Conservation (phyloP, 2,888 invertebrate genomes). For the Drosophila subquinaria region DNA sequence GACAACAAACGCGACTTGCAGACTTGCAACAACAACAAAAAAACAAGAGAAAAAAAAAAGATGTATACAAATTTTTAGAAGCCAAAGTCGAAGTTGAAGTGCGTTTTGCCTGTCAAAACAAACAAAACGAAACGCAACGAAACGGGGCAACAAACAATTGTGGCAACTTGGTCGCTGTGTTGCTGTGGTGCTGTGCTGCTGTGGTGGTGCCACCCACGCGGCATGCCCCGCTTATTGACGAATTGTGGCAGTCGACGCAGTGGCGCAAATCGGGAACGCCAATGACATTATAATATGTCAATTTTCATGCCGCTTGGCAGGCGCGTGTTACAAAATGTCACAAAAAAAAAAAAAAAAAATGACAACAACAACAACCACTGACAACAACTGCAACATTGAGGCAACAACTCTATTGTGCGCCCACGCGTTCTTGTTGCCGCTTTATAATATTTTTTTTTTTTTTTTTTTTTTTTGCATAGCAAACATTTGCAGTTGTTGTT, state of each 20-base stretch:
- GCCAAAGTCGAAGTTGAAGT: conserved; percentile 47
- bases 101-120: conserved; percentile 62
- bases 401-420: conserved; percentile 77
- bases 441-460: background rate
- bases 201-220: conserved; percentile 48
- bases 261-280: conserved; percentile 78
- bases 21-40: background rate
- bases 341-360: conserved; percentile 61
- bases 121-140: conserved; percentile 43
- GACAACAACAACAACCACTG: conserved; percentile 43
- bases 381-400: conserved; percentile 39
- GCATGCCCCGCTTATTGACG: conserved; percentile 56
- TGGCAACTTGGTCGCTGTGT: conserved; percentile 13
- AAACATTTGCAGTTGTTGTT: conserved; percentile 31
- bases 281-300: conserved; percentile 82
- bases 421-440: conserved; percentile 67
- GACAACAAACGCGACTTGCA: conserved; percentile 27
- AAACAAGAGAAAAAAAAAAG: background rate
- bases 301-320: conserved; percentile 81
- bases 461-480: background rate
- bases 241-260: conserved; percentile 71
- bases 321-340: conserved; percentile 79
- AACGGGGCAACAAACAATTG: conserved; percentile 14
- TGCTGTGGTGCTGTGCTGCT: conserved; percentile 23
- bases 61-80: conserved; percentile 20